Conservation (phyloP, 2,113 vertebrate genomes). For the Diadophis punctatus region DNA sequence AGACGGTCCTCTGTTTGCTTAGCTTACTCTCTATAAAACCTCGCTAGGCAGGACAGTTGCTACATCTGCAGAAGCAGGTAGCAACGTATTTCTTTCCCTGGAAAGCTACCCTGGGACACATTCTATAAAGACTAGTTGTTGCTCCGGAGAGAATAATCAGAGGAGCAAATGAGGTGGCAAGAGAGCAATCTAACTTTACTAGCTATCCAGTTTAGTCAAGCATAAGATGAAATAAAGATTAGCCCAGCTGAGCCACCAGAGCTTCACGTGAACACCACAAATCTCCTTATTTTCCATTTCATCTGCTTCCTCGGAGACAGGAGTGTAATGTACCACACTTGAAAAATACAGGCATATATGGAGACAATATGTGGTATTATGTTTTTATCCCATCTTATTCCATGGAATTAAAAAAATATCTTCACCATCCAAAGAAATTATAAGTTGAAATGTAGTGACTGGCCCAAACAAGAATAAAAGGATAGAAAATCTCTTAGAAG, state of each 20-base stretch:
- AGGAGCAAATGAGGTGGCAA: not conserved
- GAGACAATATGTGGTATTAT: not conserved
- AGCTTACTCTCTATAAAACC: not conserved
- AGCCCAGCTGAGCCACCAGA: not conserved
- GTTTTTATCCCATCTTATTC: not conserved
- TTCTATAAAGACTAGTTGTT: not conserved
- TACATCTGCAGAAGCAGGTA: constrained; percentile 16
- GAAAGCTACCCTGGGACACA: not conserved
- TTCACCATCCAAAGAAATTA: not conserved
- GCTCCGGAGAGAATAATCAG: not conserved
- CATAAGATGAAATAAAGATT: not conserved
- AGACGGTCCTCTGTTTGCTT: constrained; percentile 9
- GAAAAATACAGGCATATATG: too few species aligned
- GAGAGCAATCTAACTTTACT: not conserved
- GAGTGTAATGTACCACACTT: not conserved
- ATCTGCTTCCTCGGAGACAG: not conserved
- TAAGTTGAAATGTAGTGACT: not conserved
- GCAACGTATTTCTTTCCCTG: constrained; percentile 1
- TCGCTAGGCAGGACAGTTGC: not conserved
- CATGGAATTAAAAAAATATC: too few species aligned
- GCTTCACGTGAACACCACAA: not conserved
- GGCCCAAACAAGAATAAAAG: not conserved
- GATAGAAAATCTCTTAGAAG: not conserved
- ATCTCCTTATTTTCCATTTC: not conserved
- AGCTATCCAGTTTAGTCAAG: not conserved